These are phyloP conservation scores for Pseudomyrmex cubaensis DNA, from an alignment of 1,140 invertebrate genomes.

Conservation along the genomic window DNA sequence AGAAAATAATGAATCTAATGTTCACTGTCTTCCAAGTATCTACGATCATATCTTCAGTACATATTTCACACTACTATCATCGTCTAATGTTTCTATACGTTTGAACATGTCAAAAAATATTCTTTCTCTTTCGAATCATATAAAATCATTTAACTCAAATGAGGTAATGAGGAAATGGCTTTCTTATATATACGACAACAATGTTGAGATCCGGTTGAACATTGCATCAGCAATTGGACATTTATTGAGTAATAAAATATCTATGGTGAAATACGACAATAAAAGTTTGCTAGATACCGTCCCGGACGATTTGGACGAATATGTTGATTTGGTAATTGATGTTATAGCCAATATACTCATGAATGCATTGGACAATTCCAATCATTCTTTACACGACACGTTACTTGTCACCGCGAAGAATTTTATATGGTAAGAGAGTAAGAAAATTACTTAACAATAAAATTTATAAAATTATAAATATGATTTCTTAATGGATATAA, in stretches of 20 bases:
- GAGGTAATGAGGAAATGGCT: slow-evolving; percentile 81
- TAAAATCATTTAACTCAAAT: slow-evolving; percentile 80
- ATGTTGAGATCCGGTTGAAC: slow-evolving; percentile 78
- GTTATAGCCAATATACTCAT: slow-evolving; percentile 84
- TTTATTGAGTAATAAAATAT: slow-evolving; percentile 79
- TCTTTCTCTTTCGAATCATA: slow-evolving; percentile 82
- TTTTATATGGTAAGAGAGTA: slow-evolving; percentile 81
- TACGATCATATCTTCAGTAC: slow-evolving; percentile 70
- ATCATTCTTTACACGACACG: slow-evolving; percentile 85
- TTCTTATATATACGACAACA: slow-evolving; percentile 78
- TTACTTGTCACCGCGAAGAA: slow-evolving; percentile 86
- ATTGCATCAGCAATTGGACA: slow-evolving; percentile 76
- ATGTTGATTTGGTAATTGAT: slow-evolving; percentile 85
- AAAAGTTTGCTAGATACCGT: slow-evolving; percentile 69
- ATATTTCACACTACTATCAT: slow-evolving; percentile 74
- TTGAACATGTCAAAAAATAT: slow-evolving; percentile 78
- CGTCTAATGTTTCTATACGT: slow-evolving; percentile 70
- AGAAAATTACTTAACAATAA: slow-evolving; percentile 7
- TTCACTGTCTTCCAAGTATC: slow-evolving; percentile 48
- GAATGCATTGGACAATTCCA: slow-evolving; percentile 84
- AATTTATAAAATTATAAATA: slow-evolving; percentile 8
- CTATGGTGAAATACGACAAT: slow-evolving; percentile 62
- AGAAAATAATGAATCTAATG: slow-evolving; percentile 48
- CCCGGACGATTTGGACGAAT: slow-evolving; percentile 82
- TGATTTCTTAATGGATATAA: too few species aligned